Evolutionary conservation across 1,140 invertebrate species (phyloP), one percentile per base, ranked within the genome.

Genomic region (Ectropis grisescens): DNA sequence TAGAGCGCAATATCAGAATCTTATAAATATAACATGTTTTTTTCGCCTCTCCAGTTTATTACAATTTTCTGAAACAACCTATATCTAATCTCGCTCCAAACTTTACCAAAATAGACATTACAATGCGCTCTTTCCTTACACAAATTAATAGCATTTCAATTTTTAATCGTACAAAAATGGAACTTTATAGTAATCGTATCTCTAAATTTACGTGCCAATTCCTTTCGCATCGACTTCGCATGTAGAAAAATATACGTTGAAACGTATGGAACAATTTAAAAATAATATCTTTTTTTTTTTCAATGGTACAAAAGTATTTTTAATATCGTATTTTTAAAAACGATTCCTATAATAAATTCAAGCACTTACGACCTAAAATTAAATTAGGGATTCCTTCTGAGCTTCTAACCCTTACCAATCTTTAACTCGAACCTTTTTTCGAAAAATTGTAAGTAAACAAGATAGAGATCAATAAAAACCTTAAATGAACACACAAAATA

Each of bases 11-110:
- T 55, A 41, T 76, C 70, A 67, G 64, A 56, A 65, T 54, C 59
- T 53, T 76, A 76, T 71, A 81, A 81, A 81, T 78, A 79, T 76
- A 81, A 76, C 69, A 71, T 69, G 50, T 65, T 62, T 75, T 66
- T 71, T 79, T 56, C 31, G 30, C 53, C 53, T 62, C 61, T 50
- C 58, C 61, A 67, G 72, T 78, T 79, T 75, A 76, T 81, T 81
- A 81, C 74, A 81, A 74, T 81, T 81, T 81, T 79, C 74, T 71
- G 76, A 79, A 81, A 81, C 74, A 81, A 79, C 52, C 72, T 79
- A 75, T 47, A 69, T 33, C 55, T 74, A 78, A 33, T 66, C 65
- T 62, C 59, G 58, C 69, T 66, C 61, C 76, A 71, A 79, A 76
- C 74, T 56, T 71, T 78, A 81, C n/a, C 58, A 75, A 74, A 66